Evolutionary conservation across 2,888 invertebrate genomes (phyloP).

Genomic region (Alloscopus bannaensis): DNA sequence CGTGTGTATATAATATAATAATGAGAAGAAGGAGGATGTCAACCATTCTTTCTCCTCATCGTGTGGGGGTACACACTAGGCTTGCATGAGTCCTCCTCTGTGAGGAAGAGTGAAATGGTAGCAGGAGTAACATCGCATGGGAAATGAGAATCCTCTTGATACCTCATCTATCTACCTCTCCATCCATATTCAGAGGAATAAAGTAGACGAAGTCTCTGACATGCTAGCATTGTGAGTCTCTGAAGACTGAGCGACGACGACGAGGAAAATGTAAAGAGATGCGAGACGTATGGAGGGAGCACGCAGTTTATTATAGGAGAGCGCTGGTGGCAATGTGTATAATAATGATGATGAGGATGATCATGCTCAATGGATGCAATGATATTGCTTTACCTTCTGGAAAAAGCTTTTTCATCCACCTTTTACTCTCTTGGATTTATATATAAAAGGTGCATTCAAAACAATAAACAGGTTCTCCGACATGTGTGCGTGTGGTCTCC

Average conservation of each 20-base stretch:
- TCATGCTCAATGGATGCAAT: constrained; percentile 26
- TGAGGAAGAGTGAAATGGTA: constrained; percentile 54
- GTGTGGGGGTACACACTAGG: constrained; percentile 9
- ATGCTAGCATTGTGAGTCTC: constrained; percentile 19
- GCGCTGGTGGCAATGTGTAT: constrained; percentile 38
- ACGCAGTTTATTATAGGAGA: too few species aligned
- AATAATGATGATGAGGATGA: constrained; percentile 42
- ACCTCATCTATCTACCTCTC: constrained; percentile 69
- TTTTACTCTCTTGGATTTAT: too few species aligned
- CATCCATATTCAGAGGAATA: constrained; percentile 59
- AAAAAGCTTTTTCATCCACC: too few species aligned
- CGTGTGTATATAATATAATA: constrained; percentile 34
- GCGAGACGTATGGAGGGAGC: constrained; percentile 11
- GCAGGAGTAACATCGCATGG: constrained; percentile 60
- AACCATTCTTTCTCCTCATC: constrained; percentile 14
- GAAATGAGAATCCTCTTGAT: constrained; percentile 68
- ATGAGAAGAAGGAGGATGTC: constrained; percentile 52
- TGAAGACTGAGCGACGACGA: constrained; percentile 32
- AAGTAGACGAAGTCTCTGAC: constrained; percentile 12
- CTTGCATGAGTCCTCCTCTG: constrained; percentile 13
- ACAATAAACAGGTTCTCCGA: too few species aligned
- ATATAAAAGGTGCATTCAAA: too few species aligned
- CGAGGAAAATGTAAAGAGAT: constrained; percentile 27
- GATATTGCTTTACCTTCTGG: constrained; percentile 4
- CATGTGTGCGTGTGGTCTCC: too few species aligned